Conservation (phyloP, 2,113 vertebrate species). For the Orthonyx spaldingii region DNA sequence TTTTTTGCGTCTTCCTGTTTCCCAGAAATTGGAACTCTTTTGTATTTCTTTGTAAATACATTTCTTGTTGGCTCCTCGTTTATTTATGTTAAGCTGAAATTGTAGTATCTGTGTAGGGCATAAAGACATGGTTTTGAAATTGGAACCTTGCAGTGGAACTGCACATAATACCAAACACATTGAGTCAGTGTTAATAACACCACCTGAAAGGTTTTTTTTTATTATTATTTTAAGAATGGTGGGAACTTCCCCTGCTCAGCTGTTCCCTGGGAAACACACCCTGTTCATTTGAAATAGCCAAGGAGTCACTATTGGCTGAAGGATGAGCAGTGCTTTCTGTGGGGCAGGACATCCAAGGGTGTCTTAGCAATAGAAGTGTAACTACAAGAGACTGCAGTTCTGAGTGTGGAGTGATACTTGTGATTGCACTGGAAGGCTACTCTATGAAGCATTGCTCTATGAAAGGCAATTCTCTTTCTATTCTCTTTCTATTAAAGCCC, state of each 20-base stretch:
- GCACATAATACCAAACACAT: neutral
- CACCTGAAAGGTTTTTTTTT: neutral
- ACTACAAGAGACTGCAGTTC: neutral
- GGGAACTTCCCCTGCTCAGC: neutral
- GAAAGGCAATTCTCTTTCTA: neutral
- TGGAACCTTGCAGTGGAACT: neutral
- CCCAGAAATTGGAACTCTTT: neutral
- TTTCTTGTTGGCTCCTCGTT: neutral
- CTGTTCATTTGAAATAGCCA: neutral
- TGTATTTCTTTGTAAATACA: neutral
- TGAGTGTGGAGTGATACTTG: neutral
- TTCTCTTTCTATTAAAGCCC: neutral
- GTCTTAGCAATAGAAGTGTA: neutral
- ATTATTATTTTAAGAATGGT: neutral
- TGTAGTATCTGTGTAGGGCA: neutral
- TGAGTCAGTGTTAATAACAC: neutral
- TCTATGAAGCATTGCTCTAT: neutral
- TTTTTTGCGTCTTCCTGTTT: neutral
- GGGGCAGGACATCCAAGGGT: neutral
- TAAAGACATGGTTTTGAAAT: conserved; percentile 33
- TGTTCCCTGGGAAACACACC: neutral
- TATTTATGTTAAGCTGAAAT: neutral
- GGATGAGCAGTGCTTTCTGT: neutral
- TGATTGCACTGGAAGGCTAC: neutral
- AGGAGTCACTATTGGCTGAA: neutral